Conservation (phyloP, 2,888 invertebrate genomes). For the Sisyra nigra region DNA sequence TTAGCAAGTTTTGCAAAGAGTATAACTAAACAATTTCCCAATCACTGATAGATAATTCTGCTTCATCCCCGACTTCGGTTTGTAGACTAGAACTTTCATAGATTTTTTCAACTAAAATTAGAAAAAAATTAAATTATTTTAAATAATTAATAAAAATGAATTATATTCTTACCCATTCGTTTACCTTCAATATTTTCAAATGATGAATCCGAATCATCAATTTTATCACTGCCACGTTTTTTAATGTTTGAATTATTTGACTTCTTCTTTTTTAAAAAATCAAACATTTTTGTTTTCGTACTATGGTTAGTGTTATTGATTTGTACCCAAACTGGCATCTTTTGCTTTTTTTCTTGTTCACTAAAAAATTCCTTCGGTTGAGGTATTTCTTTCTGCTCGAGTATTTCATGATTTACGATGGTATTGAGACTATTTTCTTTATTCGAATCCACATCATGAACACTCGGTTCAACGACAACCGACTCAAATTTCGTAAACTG, state of each 20-base stretch:
- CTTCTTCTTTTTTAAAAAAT: not conserved
- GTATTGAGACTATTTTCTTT: slow-evolving; percentile 9
- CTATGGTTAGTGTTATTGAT: too few species aligned
- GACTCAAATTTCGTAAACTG: slow-evolving; percentile 21
- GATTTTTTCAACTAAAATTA: too few species aligned
- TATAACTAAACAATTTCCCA: slow-evolving; percentile 23
- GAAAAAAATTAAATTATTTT: too few species aligned
- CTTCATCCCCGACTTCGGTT: slow-evolving; percentile 12
- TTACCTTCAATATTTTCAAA: not conserved
- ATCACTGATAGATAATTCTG: slow-evolving; percentile 22
- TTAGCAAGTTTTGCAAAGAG: too few species aligned
- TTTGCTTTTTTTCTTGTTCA: slow-evolving; percentile 8
- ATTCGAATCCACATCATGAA: slow-evolving; percentile 10
- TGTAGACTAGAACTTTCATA: too few species aligned
- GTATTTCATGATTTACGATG: too few species aligned
- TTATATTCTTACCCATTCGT: too few species aligned
- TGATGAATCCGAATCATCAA: not conserved
- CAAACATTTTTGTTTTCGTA: not conserved
- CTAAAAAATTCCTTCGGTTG: slow-evolving; percentile 6
- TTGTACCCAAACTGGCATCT: slow-evolving; percentile 9
- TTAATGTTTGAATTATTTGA: not conserved
- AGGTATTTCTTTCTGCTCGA: slow-evolving; percentile 3
- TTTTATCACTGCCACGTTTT: not conserved
- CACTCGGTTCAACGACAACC: slow-evolving; percentile 6
- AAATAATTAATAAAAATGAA: too few species aligned